These are phyloP conservation scores for Drosophila saltans DNA, from an alignment of 1,140 invertebrate species.

Conservation along the genomic window DNA sequence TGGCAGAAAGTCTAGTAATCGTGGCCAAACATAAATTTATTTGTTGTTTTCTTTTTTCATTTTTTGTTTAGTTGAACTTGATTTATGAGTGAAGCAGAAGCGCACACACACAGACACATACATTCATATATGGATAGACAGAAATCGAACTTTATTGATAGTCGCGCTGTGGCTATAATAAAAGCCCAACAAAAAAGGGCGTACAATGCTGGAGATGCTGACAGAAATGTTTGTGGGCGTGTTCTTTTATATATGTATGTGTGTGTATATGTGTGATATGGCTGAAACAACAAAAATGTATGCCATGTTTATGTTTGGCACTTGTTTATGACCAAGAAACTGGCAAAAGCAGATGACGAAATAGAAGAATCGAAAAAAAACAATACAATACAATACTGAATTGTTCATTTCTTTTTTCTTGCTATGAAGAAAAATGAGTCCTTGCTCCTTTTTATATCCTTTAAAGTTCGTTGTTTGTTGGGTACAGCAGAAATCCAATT, in stretches of 20 bases:
- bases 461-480: too few species aligned
- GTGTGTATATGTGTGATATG: conserved; percentile 20
- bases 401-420: not conserved
- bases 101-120: conserved; percentile 24
- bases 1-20: conserved; percentile 57
- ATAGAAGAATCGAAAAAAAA: conserved; percentile 22
- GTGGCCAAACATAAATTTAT: conserved; percentile 71
- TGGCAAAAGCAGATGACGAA: conserved; percentile 43
- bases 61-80: conserved; percentile 69
- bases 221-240: conserved; percentile 42
- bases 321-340: conserved; percentile 60
- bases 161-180: conserved; percentile 62
- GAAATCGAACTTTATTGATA: conserved; percentile 76
- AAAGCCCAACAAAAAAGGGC: conserved; percentile 19
- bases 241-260: conserved; percentile 5
- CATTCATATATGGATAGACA: conserved; percentile 23
- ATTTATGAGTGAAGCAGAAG: conserved; percentile 61
- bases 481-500: too few species aligned
- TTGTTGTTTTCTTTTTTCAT: conserved; percentile 40
- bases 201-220: conserved; percentile 51
- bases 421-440: too few species aligned
- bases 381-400: not conserved
- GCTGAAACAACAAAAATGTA: conserved; percentile 33
- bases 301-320: conserved; percentile 62
- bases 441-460: too few species aligned